Percentiles rank a stretch among this genome's conserved stretches.
These are phyloP conservation scores for Campopleginae sp. DNA, from an alignment of 2,888 invertebrate genomes.

Conservation along the genomic window DNA sequence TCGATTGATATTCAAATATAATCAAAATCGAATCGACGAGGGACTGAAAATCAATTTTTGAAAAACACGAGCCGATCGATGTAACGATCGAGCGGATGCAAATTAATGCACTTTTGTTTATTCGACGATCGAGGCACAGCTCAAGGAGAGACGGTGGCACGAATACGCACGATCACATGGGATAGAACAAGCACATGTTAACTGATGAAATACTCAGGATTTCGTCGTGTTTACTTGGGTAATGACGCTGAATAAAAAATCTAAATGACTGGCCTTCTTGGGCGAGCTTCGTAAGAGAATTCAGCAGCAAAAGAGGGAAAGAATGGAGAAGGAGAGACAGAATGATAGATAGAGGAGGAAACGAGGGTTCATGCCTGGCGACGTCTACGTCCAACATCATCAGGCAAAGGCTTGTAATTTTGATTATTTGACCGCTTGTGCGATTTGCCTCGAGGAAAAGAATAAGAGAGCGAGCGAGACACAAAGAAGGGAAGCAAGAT, in stretches of 20 bases:
- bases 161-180: conserved; percentile 22
- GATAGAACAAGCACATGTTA: conserved; percentile 53
- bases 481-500: conserved; percentile 11
- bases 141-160: background rate
- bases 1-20: background rate
- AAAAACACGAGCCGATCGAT: background rate
- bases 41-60: too few relatives aligned
- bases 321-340: background rate
- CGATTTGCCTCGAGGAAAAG: conserved; percentile 70
- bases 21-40: background rate
- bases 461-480: conserved; percentile 25
- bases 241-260: conserved; percentile 74
- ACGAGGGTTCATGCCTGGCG: conserved; percentile 74
- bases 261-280: conserved; percentile 65
- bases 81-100: background rate
- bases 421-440: conserved; percentile 83
- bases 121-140: background rate
- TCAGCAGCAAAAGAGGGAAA: conserved; percentile 5
- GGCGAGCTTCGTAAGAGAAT: conserved; percentile 37
- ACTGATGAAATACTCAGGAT: conserved; percentile 52
- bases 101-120: background rate
- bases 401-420: conserved; percentile 83
- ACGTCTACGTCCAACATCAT: conserved; percentile 81
- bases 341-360: conserved; percentile 42
- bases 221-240: conserved; percentile 76